Base-by-base conservation (phyloP, 2,888 invertebrate species). In the Micoletzkya japonica region DNA sequence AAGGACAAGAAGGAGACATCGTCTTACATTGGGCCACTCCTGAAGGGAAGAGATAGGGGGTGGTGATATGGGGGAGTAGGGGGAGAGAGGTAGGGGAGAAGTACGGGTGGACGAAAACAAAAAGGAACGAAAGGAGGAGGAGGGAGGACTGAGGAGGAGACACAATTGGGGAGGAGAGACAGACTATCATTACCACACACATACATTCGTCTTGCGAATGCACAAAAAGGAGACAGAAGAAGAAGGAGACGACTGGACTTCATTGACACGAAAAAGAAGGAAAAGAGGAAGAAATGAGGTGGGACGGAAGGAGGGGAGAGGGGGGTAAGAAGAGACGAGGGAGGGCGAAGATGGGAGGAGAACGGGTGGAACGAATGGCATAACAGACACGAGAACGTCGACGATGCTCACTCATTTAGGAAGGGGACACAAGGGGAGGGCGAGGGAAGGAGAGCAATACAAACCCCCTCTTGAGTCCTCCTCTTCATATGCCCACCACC, bases 11-110 rank as follows among this genome's bases (percentile, higher is more conserved):
- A 50, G 26, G 49, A 36, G 50, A 49, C 63, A 63, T 61, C 2
- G 4, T 32, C 32, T 63, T 36, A 63, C 63, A 63, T 63, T 49
- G 26, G 34, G 50, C 49, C 49, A 63, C 63, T 63, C 50, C 63
- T 63, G 63, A 63, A 63, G 44, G 20, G 44, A 63, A 50, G 50
- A 34, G 50, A 50, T 50, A 36, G 44, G 50, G 59, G 30, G 34
- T 14, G 59, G 30, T 10, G 26, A 26, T 28, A 30, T n/a, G 10
- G 49, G n/a, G 24, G 36, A 58, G 49, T 37, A 32, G 32, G 60
- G 24, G 37, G 20, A 30, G 57, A 44, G 58, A 26, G 58, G 34
- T n/a, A n/a, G n/a, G n/a, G n/a, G n/a, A n/a, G n/a, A n/a, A n/a
- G 54, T n/a, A 26, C 14, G 54, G 24, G 14, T 7, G 14, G 26